These are phyloP conservation scores for Pemphredon lugubris DNA, from an alignment of 2,888 invertebrate genomes.

Conservation along the genomic window DNA sequence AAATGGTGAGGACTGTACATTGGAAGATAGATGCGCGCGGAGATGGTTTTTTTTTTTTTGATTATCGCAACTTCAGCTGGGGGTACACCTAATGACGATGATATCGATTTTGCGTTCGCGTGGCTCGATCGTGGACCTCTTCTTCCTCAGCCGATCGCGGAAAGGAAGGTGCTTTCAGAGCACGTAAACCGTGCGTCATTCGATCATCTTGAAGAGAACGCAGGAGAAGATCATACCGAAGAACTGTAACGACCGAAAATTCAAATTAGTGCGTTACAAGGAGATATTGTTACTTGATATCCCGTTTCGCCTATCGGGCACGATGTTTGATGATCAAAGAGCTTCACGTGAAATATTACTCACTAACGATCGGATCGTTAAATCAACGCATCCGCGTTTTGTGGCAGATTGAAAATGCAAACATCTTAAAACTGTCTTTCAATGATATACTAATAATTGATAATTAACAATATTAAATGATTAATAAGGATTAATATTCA, in stretches of 20 bases:
- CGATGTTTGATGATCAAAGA: no score
- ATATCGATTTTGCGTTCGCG: slow-evolving; percentile 52
- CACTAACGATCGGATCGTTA: no score
- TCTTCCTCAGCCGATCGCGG: slow-evolving; percentile 27
- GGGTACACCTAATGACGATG: slow-evolving; percentile 51
- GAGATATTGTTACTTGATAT: no score
- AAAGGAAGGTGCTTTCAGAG: slow-evolving; percentile 33
- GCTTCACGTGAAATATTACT: no score
- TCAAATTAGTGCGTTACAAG: no score
- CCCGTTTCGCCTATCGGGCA: no score
- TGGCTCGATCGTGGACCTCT: slow-evolving; percentile 42
- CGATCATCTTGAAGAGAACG: slow-evolving; percentile 92
- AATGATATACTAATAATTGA: no score
- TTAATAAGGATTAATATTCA: no score
- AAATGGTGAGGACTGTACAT: slow-evolving; percentile 54
- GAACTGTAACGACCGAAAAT: slow-evolving; percentile 83
- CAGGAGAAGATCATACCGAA: slow-evolving; percentile 93
- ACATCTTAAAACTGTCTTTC: no score
- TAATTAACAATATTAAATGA: no score
- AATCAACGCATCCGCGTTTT: no score
- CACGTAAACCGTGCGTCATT: slow-evolving; percentile 74
- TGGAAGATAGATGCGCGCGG: slow-evolving; percentile 50
- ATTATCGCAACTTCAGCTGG: slow-evolving; percentile 54
- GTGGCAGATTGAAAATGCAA: no score
- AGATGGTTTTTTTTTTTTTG: slow-evolving; percentile 59